phyloP scores from a whole-genome alignment of 2,113 vertebrate genomes.

The Alligator mississippiensis region DNA sequence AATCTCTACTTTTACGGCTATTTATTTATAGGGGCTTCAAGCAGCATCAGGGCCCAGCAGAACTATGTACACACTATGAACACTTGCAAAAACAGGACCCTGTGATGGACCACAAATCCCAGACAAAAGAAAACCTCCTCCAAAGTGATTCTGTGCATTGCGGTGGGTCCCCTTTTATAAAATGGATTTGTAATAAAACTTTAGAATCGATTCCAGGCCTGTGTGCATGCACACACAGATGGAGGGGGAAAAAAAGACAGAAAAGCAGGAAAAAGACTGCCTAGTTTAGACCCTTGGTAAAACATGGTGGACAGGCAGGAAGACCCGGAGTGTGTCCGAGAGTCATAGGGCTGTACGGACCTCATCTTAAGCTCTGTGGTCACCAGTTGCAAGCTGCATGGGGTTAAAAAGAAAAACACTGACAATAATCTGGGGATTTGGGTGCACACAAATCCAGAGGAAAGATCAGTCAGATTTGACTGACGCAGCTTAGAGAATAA shows the following conservation, averaged over 20 bases:
- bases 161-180: background rate
- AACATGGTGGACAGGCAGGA: background rate
- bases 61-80: background rate
- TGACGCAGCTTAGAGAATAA: background rate
- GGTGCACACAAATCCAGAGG: background rate
- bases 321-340: accelerated
- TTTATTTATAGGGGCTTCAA: background rate
- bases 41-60: background rate
- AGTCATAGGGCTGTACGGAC: background rate
- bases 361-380: background rate
- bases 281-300: accelerated
- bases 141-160: background rate
- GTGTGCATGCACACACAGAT: too few species aligned
- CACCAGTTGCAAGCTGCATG: background rate
- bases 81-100: background rate
- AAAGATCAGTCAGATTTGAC: background rate
- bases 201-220: background rate
- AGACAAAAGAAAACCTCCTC: background rate
- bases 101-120: background rate
- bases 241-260: too few species aligned
- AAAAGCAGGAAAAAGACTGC: too few species aligned
- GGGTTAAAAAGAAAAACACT: background rate
- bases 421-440: background rate
- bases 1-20: accelerated
- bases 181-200: background rate